phyloP scores from a whole-genome alignment of 1,140 invertebrate genomes.

The Bactericera cockerelli region DNA sequence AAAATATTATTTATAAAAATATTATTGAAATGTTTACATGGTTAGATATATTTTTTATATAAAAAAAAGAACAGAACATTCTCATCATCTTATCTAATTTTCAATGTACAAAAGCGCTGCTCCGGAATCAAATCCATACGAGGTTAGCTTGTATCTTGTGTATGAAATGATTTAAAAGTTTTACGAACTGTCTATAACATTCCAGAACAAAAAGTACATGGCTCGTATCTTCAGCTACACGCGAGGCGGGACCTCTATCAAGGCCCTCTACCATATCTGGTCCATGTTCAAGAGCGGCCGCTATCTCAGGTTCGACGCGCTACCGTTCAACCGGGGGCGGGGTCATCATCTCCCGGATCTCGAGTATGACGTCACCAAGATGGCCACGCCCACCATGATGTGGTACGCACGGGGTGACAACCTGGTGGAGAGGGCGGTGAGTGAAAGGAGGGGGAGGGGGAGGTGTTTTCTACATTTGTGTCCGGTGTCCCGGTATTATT shows the following conservation, averaged over 20 bases:
- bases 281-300: not conserved
- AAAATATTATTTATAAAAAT: too few species aligned
- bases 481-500: not conserved
- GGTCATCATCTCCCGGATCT: not conserved
- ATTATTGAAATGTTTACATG: too few species aligned
- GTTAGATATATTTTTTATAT: too few species aligned
- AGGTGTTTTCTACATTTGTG: not conserved
- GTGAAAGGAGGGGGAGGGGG: not conserved
- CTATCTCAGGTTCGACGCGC: not conserved
- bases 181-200: too few species aligned
- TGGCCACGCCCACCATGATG: not conserved
- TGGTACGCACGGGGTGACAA: not conserved
- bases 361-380: not conserved
- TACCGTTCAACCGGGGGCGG: not conserved
- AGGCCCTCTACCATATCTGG: not conserved
- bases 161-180: too few species aligned
- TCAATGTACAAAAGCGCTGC: too few species aligned
- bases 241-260: not conserved
- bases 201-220: not conserved
- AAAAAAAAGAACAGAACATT: too few species aligned
- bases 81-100: too few species aligned
- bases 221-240: not conserved
- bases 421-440: not conserved
- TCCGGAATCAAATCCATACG: too few species aligned
- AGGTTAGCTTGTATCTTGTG: too few species aligned